These are phyloP conservation scores for Darevskia nairensis DNA, from an alignment of 2,797 vertebrate species.

Conservation along the genomic window DNA sequence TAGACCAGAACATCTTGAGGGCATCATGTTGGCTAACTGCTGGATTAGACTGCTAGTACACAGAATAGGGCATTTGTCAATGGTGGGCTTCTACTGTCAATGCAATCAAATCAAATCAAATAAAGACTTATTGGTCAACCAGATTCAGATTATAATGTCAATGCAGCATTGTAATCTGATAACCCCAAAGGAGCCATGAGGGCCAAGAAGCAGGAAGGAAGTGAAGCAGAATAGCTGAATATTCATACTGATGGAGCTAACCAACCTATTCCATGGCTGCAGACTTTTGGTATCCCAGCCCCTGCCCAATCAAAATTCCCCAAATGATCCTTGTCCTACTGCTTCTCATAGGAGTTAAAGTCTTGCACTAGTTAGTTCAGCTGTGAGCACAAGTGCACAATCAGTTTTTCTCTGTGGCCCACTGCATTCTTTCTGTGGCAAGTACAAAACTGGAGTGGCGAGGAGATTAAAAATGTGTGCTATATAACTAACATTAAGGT, in stretches of 20 bases:
- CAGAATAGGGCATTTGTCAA: neutral
- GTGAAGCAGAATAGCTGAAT: neutral
- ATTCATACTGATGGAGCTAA: neutral
- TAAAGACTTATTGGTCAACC: too few relatives aligned
- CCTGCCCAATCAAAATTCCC: neutral
- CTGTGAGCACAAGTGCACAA: neutral
- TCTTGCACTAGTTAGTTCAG: neutral
- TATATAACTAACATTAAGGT: neutral
- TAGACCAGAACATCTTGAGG: too few relatives aligned
- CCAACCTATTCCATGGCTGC: neutral
- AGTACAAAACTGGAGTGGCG: neutral
- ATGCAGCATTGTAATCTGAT: neutral
- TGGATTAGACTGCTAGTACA: neutral
- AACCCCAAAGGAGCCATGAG: neutral
- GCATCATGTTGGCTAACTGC: too few relatives aligned
- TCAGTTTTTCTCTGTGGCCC: neutral
- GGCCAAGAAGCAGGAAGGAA: neutral
- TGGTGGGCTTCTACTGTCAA: neutral
- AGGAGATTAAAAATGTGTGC: neutral
- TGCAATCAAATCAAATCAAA: too few relatives aligned
- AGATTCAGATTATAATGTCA: too few relatives aligned
- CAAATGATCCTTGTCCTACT: neutral
- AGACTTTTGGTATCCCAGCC: neutral
- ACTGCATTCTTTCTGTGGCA: neutral
- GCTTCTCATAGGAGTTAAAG: neutral